phyloP scores from a whole-genome alignment of 2,888 invertebrate genomes.

The Tromatobia lineatoria region DNA sequence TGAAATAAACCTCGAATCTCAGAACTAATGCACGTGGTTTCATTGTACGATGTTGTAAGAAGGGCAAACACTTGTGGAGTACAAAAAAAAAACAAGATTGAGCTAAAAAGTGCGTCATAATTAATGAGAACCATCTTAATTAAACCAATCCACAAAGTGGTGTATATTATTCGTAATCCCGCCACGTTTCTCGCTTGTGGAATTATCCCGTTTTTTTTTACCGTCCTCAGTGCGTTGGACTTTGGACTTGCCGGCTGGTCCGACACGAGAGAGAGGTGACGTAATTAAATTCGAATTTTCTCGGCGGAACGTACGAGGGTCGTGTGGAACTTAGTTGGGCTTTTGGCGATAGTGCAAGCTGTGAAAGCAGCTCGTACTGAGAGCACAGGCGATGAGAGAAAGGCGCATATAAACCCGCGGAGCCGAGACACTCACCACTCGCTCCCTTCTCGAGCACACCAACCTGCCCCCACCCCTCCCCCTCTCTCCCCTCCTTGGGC shows the following conservation, averaged over 20 bases:
- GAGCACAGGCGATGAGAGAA: constrained; percentile 31
- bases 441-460: constrained; percentile 24
- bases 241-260: constrained; percentile 9
- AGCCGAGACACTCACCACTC: constrained; percentile 49
- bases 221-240: neutral
- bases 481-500: constrained; percentile 16
- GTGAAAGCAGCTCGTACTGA: constrained; percentile 33
- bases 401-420: constrained; percentile 52
- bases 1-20: no score
- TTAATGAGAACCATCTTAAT: constrained; percentile 19
- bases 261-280: neutral
- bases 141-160: constrained; percentile 27
- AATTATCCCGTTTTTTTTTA: neutral
- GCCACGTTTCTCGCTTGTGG: constrained; percentile 1
- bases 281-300: constrained; percentile 61
- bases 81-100: neutral
- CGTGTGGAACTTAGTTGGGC: constrained; percentile 33
- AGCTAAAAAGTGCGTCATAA: constrained; percentile 33
- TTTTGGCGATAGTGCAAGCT: constrained; percentile 55
- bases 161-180: neutral
- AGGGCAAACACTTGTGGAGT: neutral
- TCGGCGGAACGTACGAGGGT: constrained; percentile 22
- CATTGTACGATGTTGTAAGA: neutral
- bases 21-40: no score
- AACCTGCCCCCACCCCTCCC: constrained; percentile 6